phyloP scores from a whole-genome alignment of 2,797 vertebrate genomes.

The Pangasius djambal region DNA sequence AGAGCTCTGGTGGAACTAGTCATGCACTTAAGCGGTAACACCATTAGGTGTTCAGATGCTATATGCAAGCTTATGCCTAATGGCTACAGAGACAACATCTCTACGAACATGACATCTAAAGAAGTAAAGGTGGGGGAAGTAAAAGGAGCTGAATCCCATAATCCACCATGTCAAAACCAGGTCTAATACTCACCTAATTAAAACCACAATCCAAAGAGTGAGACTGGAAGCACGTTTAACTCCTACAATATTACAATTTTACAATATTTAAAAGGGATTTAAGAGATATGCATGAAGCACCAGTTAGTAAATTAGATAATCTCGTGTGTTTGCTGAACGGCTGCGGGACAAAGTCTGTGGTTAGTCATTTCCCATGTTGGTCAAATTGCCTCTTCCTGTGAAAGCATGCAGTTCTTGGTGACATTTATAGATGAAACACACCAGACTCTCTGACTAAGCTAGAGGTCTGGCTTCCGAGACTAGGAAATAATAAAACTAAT shows the following conservation, averaged over 20 bases:
- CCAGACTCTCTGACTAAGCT: conserved; percentile 21
- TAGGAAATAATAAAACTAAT: conserved; percentile 27
- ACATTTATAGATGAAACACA: conserved; percentile 35
- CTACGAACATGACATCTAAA: not conserved
- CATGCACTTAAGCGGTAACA: conserved; percentile 5
- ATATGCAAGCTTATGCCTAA: not conserved
- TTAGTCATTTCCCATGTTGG: conserved; percentile 28
- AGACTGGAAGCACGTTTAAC: not conserved
- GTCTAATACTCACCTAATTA: not conserved
- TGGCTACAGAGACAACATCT: not conserved
- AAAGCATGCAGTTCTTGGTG: not conserved
- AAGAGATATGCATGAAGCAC: not conserved
- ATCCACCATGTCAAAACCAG: not conserved
- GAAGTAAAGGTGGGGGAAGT: not conserved
- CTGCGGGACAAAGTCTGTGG: not conserved
- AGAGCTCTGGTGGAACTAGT: conserved; percentile 30
- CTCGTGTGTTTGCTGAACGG: not conserved
- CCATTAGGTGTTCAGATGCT: not conserved
- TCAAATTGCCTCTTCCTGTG: conserved; percentile 13
- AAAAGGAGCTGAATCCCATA: not conserved
- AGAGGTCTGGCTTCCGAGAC: not conserved
- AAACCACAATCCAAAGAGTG: not conserved
- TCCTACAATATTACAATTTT: not conserved
- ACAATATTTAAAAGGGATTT: not conserved
- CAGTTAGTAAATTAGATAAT: not conserved